Evolutionary conservation across 2,113 vertebrate genomes (phyloP), one percentile per base, ranked within the genome.

Genomic region (Periophthalmus modestus): DNA sequence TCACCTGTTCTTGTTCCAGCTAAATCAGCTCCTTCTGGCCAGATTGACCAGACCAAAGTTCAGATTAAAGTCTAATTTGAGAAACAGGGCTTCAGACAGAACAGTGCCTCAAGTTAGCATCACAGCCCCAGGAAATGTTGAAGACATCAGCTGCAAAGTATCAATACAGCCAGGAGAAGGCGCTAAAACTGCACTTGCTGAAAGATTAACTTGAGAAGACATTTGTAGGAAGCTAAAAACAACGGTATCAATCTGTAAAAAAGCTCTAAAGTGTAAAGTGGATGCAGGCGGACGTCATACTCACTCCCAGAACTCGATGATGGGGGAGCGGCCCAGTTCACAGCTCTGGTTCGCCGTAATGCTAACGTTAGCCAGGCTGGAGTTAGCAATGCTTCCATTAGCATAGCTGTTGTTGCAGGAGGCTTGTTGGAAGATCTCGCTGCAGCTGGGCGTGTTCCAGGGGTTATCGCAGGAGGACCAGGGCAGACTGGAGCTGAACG

Each of bases 301-400:
- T 92, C 72, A 95, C 94, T 95, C 94, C 94, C 94, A 95, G 85
- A 95, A 95, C 78, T 95, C 94, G 12, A 95, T 92, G 80, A 95
- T 89, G 62, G 94, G 93, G 0, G 94, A 95, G 0, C 87, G 89
- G 0, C 84, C 89, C 0, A 89, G 59, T 0, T 87, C 87, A 6
- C 94, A 95, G 66, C 92, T 94, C 85, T 90, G 66, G 88, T 94
- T 95, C 24, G 69, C 11, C 39, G 21, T 71, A 36, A 81, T 46
- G 68, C 87, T 92, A 69, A 39, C 7, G 83, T 94, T 94, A 47
- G 80, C 83, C 1, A 86, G 15, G 69, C 89, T 92, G 77, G 62
- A 28, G 83, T 94, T 94, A 47, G 79, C 82, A 0, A 86, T 15
- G 69, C 90, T 93, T 73, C 33, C 61, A 33, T 63, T 63, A 3